Evolutionary conservation across 2,113 vertebrate species (phyloP).

Genomic region (Parus major): DNA sequence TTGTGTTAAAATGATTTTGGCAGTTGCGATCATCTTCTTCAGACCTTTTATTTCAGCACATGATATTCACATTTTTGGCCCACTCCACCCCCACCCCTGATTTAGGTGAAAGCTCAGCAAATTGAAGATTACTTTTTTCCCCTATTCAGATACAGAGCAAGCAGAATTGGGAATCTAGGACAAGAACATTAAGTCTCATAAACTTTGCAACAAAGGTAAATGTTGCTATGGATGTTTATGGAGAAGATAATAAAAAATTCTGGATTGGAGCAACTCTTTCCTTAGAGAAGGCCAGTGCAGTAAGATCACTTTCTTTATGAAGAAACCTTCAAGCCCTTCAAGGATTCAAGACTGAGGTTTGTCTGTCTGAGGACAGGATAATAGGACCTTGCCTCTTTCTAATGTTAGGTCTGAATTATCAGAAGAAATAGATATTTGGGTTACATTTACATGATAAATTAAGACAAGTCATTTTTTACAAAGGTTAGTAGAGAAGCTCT

Average conservation of each 20-base stretch:
- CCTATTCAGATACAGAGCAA: not conserved
- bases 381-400: not conserved
- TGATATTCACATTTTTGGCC: not conserved
- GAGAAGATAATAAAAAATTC: not conserved
- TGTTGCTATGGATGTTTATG: not conserved
- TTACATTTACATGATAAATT: not conserved
- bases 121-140: not conserved
- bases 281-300: not conserved
- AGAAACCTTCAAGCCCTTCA: not conserved
- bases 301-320: not conserved
- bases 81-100: accelerated
- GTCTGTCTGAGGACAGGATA: not conserved
- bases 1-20: not conserved
- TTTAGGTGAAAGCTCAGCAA: not conserved
- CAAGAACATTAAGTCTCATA: not conserved
- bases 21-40: not conserved
- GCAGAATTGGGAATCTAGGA: not conserved
- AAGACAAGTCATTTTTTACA: not conserved
- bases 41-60: not conserved
- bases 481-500: not conserved
- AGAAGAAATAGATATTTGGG: not conserved
- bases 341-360: not conserved
- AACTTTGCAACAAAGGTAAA: not conserved
- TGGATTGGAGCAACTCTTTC: not conserved
- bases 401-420: not conserved